Conservation (phyloP, 2,888 invertebrate genomes). For the Dynastes grantii region DNA sequence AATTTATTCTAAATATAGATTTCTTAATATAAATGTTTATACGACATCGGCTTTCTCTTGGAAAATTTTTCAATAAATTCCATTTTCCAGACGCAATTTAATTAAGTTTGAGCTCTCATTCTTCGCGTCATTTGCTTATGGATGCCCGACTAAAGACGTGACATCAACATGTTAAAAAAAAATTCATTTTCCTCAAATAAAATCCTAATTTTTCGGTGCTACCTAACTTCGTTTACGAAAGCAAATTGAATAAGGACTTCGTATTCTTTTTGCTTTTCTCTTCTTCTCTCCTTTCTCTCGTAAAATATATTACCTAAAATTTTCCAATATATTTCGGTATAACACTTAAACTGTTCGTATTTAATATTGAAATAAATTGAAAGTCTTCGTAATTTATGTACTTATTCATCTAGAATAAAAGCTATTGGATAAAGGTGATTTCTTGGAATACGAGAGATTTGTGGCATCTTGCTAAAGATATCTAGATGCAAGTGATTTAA, state of each 20-base stretch:
- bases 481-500: background rate
- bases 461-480: background rate
- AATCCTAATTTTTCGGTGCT: conserved; percentile 36
- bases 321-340: conserved; percentile 28
- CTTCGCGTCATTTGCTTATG: conserved; percentile 30
- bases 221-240: conserved; percentile 37
- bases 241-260: conserved; percentile 40
- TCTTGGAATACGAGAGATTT: background rate
- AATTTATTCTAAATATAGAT: too few species aligned
- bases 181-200: conserved; percentile 43
- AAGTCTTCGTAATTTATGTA: conserved; percentile 9
- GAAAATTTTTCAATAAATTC: background rate
- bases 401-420: background rate
- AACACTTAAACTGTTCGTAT: conserved; percentile 32
- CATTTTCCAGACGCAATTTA: conserved; percentile 22
- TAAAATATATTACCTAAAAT: conserved; percentile 31
- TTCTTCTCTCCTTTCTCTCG: conserved; percentile 11
- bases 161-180: conserved; percentile 35
- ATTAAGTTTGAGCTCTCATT: conserved; percentile 15
- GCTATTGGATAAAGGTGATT: background rate
- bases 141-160: background rate
- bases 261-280: conserved; percentile 18
- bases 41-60: background rate
- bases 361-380: conserved; percentile 34
- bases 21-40: background rate